phyloP scores from a whole-genome alignment of 2,888 invertebrate genomes.

The Leptinotarsa juncta region DNA sequence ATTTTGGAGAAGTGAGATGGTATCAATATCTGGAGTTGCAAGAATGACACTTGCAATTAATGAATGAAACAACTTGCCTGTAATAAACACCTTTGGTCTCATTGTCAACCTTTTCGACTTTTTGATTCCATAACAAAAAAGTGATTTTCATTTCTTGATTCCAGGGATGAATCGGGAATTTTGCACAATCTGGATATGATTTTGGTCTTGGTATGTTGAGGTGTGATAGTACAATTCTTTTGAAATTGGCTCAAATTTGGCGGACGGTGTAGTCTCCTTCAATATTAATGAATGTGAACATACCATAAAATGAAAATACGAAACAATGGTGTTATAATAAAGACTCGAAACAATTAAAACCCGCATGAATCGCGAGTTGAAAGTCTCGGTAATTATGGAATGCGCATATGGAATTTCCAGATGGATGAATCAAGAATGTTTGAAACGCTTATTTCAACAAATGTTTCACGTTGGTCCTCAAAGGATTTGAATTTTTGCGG shows the following conservation, averaged over 20 bases:
- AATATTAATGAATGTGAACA: conserved; percentile 1
- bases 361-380: conserved; percentile 59
- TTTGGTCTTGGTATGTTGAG: neutral
- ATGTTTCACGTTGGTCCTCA: conserved; percentile 57
- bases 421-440: conserved; percentile 63
- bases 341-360: conserved; percentile 54
- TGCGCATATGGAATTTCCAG: conserved; percentile 64
- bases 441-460: conserved; percentile 62
- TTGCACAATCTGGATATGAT: neutral
- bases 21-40: neutral
- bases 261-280: neutral
- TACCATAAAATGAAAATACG: conserved; percentile 18
- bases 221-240: neutral
- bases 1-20: too few species aligned
- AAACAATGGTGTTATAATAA: conserved; percentile 33
- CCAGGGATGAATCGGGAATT: neutral
- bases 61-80: neutral
- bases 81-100: neutral
- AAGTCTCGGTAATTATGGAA: conserved; percentile 62
- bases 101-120: neutral
- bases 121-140: neutral
- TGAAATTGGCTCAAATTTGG: neutral
- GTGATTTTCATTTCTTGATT: neutral
- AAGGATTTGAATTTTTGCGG: conserved; percentile 60
- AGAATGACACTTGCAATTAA: neutral